Conservation (phyloP, 2,888 invertebrate species). For the Lithophane socia region DNA sequence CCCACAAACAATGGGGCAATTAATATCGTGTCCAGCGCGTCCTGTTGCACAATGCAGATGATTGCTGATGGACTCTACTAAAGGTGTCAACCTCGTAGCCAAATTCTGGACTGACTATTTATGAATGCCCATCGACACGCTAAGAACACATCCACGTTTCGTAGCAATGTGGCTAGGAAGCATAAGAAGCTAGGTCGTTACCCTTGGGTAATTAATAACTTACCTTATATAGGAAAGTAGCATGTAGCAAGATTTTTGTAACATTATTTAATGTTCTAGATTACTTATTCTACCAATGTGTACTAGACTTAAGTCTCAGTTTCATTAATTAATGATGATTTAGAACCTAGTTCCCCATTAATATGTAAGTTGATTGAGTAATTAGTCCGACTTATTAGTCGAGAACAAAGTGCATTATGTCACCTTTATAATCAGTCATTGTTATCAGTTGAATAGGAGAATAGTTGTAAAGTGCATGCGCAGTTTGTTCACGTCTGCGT, state of each 20-base stretch:
- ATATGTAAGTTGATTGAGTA: slow-evolving; percentile 54
- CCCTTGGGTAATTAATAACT: not conserved
- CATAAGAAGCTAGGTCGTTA: not conserved
- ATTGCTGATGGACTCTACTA: too few relatives aligned
- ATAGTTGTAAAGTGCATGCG: slow-evolving; percentile 38
- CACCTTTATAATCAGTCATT: slow-evolving; percentile 59
- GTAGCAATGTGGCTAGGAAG: too few relatives aligned
- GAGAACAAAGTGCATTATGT: slow-evolving; percentile 53
- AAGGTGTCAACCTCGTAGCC: too few relatives aligned
- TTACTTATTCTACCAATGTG: slow-evolving; percentile 7
- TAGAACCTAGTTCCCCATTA: slow-evolving; percentile 42
- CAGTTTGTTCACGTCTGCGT: slow-evolving; percentile 49
- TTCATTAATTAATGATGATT: slow-evolving; percentile 45
- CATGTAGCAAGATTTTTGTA: not conserved
- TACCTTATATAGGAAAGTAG: not conserved
- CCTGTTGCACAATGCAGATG: too few relatives aligned
- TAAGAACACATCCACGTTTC: too few relatives aligned
- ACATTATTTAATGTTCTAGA: too few relatives aligned
- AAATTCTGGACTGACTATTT: too few relatives aligned
- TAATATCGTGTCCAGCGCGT: too few relatives aligned
- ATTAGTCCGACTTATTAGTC: slow-evolving; percentile 46
- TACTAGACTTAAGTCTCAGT: slow-evolving; percentile 17
- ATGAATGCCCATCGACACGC: too few relatives aligned
- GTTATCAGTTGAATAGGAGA: slow-evolving; percentile 48
- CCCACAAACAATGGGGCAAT: too few relatives aligned